phyloP scores from a whole-genome alignment of 2,888 invertebrate species.

The Eupithecia pulchellata region DNA sequence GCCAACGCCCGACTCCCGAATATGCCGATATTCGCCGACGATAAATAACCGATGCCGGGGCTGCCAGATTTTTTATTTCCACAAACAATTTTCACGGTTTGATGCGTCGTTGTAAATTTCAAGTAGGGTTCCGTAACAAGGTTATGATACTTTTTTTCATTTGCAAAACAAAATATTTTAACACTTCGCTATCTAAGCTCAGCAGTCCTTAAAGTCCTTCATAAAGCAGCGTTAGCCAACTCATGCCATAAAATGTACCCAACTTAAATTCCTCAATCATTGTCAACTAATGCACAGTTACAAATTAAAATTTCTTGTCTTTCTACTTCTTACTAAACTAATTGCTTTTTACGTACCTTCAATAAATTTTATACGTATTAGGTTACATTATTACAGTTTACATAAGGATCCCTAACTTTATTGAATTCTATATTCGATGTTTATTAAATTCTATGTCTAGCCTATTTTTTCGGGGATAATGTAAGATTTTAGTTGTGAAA shows the following conservation, averaged over 20 bases:
- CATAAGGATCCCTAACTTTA: no score
- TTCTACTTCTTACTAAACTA: no score
- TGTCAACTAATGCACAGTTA: background rate
- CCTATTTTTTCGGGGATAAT: no score
- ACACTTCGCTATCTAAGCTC: background rate
- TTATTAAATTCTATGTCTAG: no score
- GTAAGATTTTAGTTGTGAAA: no score
- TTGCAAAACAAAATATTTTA: no score
- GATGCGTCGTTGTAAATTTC: slow-evolving; percentile 36
- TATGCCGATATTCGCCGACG: slow-evolving; percentile 52
- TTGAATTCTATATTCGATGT: no score
- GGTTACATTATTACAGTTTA: no score
- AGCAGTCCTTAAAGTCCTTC: background rate
- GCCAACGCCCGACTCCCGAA: slow-evolving; percentile 49
- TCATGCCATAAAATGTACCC: background rate
- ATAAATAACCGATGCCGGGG: slow-evolving; percentile 50
- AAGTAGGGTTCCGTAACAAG: slow-evolving; percentile 9
- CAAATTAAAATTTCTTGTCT: no score
- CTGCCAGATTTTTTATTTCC: slow-evolving; percentile 48
- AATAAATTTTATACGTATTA: no score
- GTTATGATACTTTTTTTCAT: no score
- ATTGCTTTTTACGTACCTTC: no score
- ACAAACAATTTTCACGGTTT: slow-evolving; percentile 52
- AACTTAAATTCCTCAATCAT: background rate
- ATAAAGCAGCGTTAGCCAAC: background rate